Evolutionary conservation across 2,888 invertebrate genomes (phyloP), one percentile per base, ranked within the genome.

Genomic region (Pantelozetes paolii): DNA sequence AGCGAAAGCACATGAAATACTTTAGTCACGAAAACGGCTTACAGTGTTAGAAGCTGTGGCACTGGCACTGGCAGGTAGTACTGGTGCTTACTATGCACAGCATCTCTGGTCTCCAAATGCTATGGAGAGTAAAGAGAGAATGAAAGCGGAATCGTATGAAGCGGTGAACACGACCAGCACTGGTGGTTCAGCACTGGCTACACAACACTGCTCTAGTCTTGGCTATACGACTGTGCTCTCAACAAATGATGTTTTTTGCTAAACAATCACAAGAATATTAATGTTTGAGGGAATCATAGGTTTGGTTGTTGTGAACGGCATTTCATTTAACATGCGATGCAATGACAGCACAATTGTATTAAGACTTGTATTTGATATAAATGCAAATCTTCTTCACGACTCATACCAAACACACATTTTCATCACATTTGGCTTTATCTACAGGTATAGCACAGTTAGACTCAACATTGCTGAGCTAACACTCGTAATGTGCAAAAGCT

Each of bases 91-190:
- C 40, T 62, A 70, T 70, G 71, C 30, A 70, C n/a, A 36, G 71
- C 71, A 40, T 30, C 30, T 15, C 18, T 30, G 30, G 57, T 70
- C 32, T 70, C 57, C 6, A 70, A 70, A 70, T 42, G 40, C 32
- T 11, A 64, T 36, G 64, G 40, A 64, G 64, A 64, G 40, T 30
- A 64, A 64, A 36, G n/a, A 64, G 64, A 64, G 64, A 64, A 20
- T 13, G 64, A 64, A 23, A 64, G 64, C 11, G 36, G 11, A 36
- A 36, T 5, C 11, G 36, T 11, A 36, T 20, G 64, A 30, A 23
- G 18, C 32, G 23, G 64, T 11, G 64, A 64, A 36, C n/a, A 64
- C 6, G 18, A 64, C n/a, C n/a, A 18, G 71, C 26, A 11, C 36
- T 36, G n/a, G n/a, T n/a, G n/a, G n/a, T n/a, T n/a, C n/a, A n/a